Evolutionary conservation across 2,888 invertebrate species (phyloP).

Genomic region (Ichneumoninae sp.): DNA sequence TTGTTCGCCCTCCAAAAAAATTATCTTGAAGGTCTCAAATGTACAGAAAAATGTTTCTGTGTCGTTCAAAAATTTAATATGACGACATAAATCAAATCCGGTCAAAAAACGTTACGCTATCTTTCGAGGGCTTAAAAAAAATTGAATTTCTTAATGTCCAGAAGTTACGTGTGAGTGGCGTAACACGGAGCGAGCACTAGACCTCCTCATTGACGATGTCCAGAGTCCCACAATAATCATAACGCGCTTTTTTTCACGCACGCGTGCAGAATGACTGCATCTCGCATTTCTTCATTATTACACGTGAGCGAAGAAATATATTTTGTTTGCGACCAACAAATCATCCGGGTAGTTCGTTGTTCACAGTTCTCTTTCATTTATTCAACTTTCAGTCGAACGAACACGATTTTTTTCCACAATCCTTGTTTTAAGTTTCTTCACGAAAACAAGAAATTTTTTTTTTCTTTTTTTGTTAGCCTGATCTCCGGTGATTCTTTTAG

Average conservation of each 20-base stretch:
- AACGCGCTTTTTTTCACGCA: conserved; percentile 17
- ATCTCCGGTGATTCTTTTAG: background rate
- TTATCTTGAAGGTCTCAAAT: background rate
- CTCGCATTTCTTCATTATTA: conserved; percentile 22
- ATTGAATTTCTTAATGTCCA: conserved; percentile 54
- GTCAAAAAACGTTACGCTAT: conserved; percentile 14
- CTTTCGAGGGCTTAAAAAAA: conserved; percentile 17
- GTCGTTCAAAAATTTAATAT: background rate
- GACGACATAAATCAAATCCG: background rate
- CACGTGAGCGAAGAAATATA: conserved; percentile 8
- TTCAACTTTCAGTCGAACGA: background rate
- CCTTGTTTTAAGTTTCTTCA: background rate
- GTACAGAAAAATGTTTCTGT: background rate
- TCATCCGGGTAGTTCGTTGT: background rate
- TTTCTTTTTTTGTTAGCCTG: background rate
- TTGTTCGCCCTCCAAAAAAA: background rate
- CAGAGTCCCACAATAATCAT: conserved; percentile 41
- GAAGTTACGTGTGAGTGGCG: conserved; percentile 65
- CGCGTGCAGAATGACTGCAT: background rate
- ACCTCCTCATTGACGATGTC: conserved; percentile 37
- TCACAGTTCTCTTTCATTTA: background rate
- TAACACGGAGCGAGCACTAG: conserved; percentile 53
- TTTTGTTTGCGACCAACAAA: background rate
- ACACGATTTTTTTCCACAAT: background rate
- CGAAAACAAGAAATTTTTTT: background rate